phyloP scores from a whole-genome alignment of 2,797 vertebrate genomes.

The Myotis planiceps region DNA sequence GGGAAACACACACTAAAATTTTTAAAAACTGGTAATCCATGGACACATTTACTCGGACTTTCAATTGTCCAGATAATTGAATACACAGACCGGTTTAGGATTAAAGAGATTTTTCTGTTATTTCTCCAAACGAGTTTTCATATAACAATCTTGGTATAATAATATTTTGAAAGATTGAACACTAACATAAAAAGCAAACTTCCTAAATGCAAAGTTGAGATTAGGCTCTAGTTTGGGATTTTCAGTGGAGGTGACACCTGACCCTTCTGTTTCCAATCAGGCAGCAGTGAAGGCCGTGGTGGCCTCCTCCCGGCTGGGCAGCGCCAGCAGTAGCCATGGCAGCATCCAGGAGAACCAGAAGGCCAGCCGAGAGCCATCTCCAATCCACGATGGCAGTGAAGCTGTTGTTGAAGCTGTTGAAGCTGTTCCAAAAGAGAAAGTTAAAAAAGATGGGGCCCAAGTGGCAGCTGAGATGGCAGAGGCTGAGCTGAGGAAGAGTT shows the following conservation, averaged over 20 bases:
- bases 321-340: constrained; percentile 86
- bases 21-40: neutral
- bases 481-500: constrained; percentile 27
- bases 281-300: constrained; percentile 94
- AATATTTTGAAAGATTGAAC: neutral
- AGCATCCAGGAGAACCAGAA: constrained; percentile 85
- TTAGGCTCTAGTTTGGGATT: neutral
- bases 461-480: constrained; percentile 63
- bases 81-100: neutral
- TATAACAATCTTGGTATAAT: neutral
- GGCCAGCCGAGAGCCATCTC: constrained; percentile 74
- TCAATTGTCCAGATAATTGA: neutral
- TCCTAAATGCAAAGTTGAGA: neutral
- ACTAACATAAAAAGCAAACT: neutral
- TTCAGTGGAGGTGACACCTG: neutral
- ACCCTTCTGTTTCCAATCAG: constrained; percentile 80
- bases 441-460: neutral
- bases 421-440: constrained; percentile 46
- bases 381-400: constrained; percentile 64
- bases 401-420: neutral
- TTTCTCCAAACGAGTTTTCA: constrained; percentile 6
- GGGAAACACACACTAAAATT: neutral
- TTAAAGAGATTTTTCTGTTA: constrained; percentile 17
- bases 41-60: neutral
- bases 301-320: constrained; percentile 91